phyloP scores from a whole-genome alignment of 2,113 vertebrate genomes.

The Prionailurus bengalensis region DNA sequence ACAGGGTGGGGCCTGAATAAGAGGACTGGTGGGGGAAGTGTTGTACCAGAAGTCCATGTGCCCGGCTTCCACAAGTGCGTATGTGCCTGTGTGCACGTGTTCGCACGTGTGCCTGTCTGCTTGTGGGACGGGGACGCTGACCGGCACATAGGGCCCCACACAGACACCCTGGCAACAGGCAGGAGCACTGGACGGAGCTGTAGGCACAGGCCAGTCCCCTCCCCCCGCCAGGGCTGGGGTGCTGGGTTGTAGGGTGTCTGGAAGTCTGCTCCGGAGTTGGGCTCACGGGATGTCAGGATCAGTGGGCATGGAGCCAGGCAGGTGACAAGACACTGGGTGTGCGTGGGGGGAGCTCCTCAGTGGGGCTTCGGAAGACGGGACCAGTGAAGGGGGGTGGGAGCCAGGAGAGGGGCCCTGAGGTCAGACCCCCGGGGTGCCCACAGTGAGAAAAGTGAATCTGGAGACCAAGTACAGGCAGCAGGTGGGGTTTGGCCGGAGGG shows the following conservation, averaged over 20 bases:
- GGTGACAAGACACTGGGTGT: rapidly evolving
- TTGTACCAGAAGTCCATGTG: rapidly evolving
- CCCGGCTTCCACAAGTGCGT: not conserved
- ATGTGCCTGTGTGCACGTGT: not conserved
- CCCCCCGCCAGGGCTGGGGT: rapidly evolving
- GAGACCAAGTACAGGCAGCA: not conserved
- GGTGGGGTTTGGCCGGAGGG: not conserved
- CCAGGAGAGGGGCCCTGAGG: not conserved
- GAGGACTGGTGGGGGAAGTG: not conserved
- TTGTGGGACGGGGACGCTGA: not conserved
- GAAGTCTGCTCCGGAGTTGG: not conserved
- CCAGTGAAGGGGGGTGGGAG: not conserved
- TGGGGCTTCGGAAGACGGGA: not conserved
- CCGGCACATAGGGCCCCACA: not conserved
- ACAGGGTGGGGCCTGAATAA: rapidly evolving
- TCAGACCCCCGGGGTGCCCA: not conserved
- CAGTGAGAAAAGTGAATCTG: not conserved
- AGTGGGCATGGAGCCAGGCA: rapidly evolving
- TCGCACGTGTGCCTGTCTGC: rapidly evolving
- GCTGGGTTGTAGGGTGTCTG: not conserved
- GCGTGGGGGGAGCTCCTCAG: too few relatives aligned
- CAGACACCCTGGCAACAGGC: too few relatives aligned
- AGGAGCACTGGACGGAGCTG: not conserved
- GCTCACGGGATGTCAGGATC: not conserved
- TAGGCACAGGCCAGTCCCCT: not conserved